Evolutionary conservation across 2,888 invertebrate species (phyloP).

Genomic region (Dendrolimus houi): DNA sequence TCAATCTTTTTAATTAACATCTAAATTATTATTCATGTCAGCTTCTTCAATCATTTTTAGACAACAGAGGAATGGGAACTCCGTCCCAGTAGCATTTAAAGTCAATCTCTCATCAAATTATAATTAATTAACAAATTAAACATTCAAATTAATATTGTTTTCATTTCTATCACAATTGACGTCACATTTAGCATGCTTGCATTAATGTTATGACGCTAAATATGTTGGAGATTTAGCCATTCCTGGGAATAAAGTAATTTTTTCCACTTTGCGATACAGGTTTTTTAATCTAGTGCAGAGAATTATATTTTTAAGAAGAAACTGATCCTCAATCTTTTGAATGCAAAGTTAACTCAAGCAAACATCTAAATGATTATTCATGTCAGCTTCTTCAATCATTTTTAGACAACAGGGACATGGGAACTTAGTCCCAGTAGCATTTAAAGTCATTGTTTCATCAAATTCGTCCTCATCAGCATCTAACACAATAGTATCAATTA

Average conservation of each 20-base stretch:
- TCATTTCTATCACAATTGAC: no score
- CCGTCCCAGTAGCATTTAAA: constrained; percentile 61
- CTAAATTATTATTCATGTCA: constrained; percentile 78
- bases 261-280: no score
- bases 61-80: constrained; percentile 78
- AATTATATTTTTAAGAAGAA: no score
- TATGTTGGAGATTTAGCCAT: no score
- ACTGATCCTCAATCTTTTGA: not conserved
- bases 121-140: constrained; percentile 22
- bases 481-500: constrained; percentile 33
- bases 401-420: constrained; percentile 79
- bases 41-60: constrained; percentile 62
- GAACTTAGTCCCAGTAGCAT: constrained; percentile 59
- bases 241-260: no score
- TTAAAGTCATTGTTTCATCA: constrained; percentile 49
- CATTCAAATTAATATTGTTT: no score
- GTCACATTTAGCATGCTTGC: no score
- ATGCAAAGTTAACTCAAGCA: constrained; percentile 31
- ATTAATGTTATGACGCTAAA: no score
- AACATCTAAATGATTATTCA: constrained; percentile 77
- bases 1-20: constrained; percentile 32
- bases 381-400: constrained; percentile 63
- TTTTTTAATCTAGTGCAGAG: no score
- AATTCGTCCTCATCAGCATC: constrained; percentile 47
- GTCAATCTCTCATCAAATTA: constrained; percentile 46